Base-by-base conservation (phyloP, 2,888 invertebrate genomes). In the Hirtodrosophila alboralis region DNA sequence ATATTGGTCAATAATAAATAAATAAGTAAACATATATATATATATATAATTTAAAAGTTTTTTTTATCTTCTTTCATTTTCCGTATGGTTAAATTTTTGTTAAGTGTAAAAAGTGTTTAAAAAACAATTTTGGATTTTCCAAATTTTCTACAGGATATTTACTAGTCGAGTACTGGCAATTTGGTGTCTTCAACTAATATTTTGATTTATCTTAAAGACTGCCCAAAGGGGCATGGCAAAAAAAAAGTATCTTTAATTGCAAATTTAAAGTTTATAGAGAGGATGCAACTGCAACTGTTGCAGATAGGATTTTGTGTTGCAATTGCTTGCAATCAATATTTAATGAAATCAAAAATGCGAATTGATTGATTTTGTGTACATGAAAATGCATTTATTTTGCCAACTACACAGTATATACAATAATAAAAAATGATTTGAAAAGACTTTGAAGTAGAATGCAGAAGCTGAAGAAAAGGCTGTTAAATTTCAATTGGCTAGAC, bases 261-360 rank as follows among this genome's bases (percentile, higher is more conserved):
- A 28, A 40, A 31, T 16, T n/a, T 47, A 23, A 16, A 27, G 34
- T 14, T 38, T 21, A 49, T 40, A 16, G 16, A 6, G 14, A 43
- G 38, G 7, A 2, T 14, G 18, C 18, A 4, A 5, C 18, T 52
- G 21, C 49, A 30, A 4, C 10, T 14, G 23, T 23, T 23, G 23
- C 23, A 23, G 18, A 6, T 5, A 7, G 6, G 8, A 6, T 23
- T 6, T 8, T 23, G 37, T 16, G 31, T 14, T 4, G 31, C 26
- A 18, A 2, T 18, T 10, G 41, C 13, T 18, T 26, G 53, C 53
- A 73, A 69, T 73, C 40, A 73, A 73, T 56, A 59, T 51, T 59
- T 72, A 60, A 67, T 52, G 73, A 33, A 61, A 56, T 67, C 44
- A 60, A 33, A 51, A 47, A 52, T 28, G 10, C 18, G 23, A 18